Evolutionary conservation across 1,140 invertebrate genomes (phyloP).

Genomic region (Scaptodrosophila lebanonensis): DNA sequence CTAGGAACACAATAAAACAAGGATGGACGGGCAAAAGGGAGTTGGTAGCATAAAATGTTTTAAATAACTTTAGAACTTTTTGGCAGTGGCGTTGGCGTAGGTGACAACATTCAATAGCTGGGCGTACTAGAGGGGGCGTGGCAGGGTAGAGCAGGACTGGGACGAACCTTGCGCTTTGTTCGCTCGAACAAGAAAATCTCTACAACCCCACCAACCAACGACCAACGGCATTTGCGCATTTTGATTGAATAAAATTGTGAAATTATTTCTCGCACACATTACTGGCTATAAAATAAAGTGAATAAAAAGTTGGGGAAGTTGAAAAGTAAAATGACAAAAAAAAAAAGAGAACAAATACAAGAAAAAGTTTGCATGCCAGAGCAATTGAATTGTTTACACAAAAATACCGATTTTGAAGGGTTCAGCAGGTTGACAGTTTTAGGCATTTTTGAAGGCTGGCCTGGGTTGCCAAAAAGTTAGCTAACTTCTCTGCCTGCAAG

Average conservation of each 20-base stretch:
- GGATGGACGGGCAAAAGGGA: neutral
- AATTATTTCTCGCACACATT: conserved; percentile 47
- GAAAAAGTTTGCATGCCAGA: conserved; percentile 47
- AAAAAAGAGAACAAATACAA: too few species aligned
- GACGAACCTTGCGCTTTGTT: too few species aligned
- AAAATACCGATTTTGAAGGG: conserved; percentile 48
- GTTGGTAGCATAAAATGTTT: conserved; percentile 31
- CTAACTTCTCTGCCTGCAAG: conserved; percentile 33
- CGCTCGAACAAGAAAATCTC: conserved; percentile 10
- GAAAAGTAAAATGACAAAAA: too few species aligned
- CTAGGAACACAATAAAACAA: conserved; percentile 11
- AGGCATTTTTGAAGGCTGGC: neutral
- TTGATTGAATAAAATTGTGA: conserved; percentile 63
- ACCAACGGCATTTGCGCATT: too few species aligned
- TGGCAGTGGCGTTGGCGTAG: conserved; percentile 17
- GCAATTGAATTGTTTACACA: conserved; percentile 66
- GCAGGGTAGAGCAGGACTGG: too few species aligned
- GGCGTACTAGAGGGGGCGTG: neutral
- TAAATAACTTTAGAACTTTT: conserved; percentile 55
- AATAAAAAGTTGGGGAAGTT: conserved; percentile 15
- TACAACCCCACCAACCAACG: too few species aligned
- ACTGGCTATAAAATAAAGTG: conserved; percentile 18
- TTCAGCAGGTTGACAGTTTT: conserved; percentile 38
- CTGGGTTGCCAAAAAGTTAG: conserved; percentile 23
- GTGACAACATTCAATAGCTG: conserved; percentile 41